phyloP scores from a whole-genome alignment of 2,113 vertebrate species.

The Sphyrna mokarran region DNA sequence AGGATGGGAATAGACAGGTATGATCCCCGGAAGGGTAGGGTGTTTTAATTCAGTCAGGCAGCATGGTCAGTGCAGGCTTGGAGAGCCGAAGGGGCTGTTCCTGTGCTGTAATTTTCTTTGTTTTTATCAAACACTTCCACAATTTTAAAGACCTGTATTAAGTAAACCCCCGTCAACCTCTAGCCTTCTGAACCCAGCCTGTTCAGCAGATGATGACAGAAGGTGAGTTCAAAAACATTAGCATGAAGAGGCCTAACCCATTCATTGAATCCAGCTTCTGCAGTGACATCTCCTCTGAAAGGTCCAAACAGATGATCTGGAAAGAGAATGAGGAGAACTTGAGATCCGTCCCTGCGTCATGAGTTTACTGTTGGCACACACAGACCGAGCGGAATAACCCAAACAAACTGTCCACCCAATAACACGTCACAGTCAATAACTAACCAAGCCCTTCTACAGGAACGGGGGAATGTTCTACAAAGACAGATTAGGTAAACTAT shows the following conservation, averaged over 20 bases:
- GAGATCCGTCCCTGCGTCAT: neutral
- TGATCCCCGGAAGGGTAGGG: no score
- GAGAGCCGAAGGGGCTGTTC: no score
- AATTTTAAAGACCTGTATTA: neutral
- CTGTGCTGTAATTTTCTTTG: no score
- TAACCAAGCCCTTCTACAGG: neutral
- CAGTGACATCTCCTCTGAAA: conserved; percentile 90
- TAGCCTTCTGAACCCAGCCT: neutral
- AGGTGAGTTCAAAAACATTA: neutral
- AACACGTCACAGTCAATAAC: neutral
- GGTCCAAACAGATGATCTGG: conserved; percentile 89
- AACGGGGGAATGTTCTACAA: no score
- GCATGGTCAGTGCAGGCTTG: no score
- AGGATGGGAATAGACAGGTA: no score
- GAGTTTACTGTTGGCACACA: neutral
- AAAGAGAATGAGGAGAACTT: neutral
- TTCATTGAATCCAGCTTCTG: conserved; percentile 87
- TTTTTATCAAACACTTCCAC: neutral
- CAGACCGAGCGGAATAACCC: neutral
- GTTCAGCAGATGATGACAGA: neutral
- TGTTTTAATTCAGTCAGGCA: no score
- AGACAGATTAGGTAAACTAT: no score
- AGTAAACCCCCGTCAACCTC: neutral
- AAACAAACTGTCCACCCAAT: neutral
- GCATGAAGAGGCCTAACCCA: conserved; percentile 56